Base-by-base conservation (phyloP, 2,888 invertebrate genomes). In the Drosophila koepferae region DNA sequence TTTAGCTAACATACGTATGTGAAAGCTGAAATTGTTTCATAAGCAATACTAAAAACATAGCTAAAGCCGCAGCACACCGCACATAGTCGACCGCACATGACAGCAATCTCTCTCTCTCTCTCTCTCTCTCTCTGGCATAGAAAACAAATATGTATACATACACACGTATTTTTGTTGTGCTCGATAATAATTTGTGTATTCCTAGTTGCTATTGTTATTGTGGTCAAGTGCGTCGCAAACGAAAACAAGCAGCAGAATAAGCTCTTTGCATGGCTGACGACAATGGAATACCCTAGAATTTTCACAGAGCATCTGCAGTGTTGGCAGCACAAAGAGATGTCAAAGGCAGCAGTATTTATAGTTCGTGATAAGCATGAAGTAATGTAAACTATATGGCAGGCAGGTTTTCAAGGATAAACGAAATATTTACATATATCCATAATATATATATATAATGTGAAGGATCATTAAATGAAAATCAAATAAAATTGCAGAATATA, bases 121-220 rank as follows among this genome's bases (percentile, higher is more conserved):
- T 5, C 28, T 14, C 31, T 5, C 28, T 14, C n/a, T 31, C n/a
- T 31, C 49, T 40, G 53, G 14, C 65, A 66, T 38, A 44, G 18
- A 46, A 46, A 70, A 40, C 55, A 56, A 53, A 71, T 51, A 63
- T 41, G 12, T 38, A 28, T 28, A 23, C 23, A 18, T 18, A 51
- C 18, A 51, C 34, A 34, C 18, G 34, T 48, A 59, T 65, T 55
- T 59, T 60, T 55, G 40, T 43, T 61, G 41, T 56, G 44, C 56
- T 46, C 60, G 46, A 72, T 73, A 73, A 66, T 67, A 60, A 66
- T 66, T 66, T 72, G 43, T 72, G 48, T 49, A 40, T 34, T 64
- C 40, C 20, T 16, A 23, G 54, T 49, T 69, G 51, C 40, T 36
- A 51, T 72, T 65, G 72, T 65, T 60, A 49, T 66, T 55, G 59